Evolutionary conservation across 1,140 invertebrate species (phyloP), one percentile per base, ranked within the genome.

Genomic region (Polypedilum pembai): DNA sequence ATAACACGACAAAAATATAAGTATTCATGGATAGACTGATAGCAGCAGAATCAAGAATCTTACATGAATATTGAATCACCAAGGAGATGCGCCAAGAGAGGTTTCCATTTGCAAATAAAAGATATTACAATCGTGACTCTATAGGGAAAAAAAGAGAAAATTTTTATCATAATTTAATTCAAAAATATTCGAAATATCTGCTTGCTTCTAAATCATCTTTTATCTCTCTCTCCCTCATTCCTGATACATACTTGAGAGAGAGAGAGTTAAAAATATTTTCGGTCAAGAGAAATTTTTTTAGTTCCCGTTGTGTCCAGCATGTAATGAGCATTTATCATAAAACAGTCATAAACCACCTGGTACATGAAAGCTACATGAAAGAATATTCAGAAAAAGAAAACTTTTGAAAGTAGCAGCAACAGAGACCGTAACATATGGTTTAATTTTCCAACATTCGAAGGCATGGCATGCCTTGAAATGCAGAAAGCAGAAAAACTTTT

Each of bases 281-380:
- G 45, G n/a, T n/a, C 45, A 56, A 56, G n/a, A 56, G n/a, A 56
- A 56, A 56, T 56, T n/a, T 33, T 33, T 33, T 33, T 33, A 1
- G 24, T 33, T 33, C 5, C 5, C 24, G 2, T 33, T 4, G 10
- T 56, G 4, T 12, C 10, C 10, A 4, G 12, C 45, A 56, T 56
- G 45, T 56, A 56, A 56, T 56, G 10, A 56, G 45, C 45, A 56
- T 56, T 12, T n/a, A 56, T 56, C 45, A 56, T 56, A 56, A 56
- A 56, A 56, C 12, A 56, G 45, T 56, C 45, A 56, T 56, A 56
- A 56, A 56, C 8, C 45, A 56, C 45, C 45, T 56, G 45, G 12
- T 56, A 56, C 45, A 56, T 56, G 45, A 56, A n/a, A 56, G 12
- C 45, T 56, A 56, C 45, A 56, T 56, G 45, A 56, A n/a, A 56